These are phyloP conservation scores for Bemisia tabaci DNA, from an alignment of 1,140 invertebrate genomes.

Conservation along the genomic window DNA sequence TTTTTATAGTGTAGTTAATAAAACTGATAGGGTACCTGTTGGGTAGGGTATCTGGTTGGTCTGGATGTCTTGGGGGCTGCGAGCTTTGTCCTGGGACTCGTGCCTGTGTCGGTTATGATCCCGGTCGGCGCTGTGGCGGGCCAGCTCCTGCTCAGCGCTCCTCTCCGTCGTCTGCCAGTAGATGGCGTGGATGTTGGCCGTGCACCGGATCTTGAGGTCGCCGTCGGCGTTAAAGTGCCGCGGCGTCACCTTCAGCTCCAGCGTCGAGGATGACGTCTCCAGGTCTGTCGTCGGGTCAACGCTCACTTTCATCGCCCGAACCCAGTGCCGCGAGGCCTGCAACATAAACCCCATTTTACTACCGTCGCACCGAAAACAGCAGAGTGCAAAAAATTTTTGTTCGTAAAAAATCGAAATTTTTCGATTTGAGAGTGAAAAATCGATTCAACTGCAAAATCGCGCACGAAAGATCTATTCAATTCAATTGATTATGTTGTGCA, in stretches of 20 bases:
- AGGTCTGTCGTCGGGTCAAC: constrained; percentile 8
- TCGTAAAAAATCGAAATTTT: too few species aligned
- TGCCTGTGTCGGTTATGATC: not conserved
- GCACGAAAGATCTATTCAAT: too few species aligned
- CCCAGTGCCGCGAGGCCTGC: not conserved
- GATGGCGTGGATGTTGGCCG: constrained; percentile 43
- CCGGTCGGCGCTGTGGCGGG: not conserved
- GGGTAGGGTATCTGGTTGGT: not conserved
- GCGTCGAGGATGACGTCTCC: constrained; percentile 14
- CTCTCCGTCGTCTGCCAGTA: constrained; percentile 47
- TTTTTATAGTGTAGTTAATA: too few species aligned
- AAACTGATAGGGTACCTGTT: too few species aligned
- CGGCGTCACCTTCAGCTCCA: constrained; percentile 33
- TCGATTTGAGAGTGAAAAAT: too few species aligned
- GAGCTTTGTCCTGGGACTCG: not conserved
- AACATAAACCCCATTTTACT: too few species aligned
- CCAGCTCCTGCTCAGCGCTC: constrained; percentile 38
- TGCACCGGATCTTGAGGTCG: constrained; percentile 45
- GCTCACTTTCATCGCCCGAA: not conserved
- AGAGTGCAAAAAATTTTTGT: too few species aligned
- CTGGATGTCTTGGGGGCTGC: not conserved
- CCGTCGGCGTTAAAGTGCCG: constrained; percentile 38
- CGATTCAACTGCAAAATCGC: too few species aligned
- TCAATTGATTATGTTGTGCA: too few species aligned
- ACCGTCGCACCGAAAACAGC: too few species aligned